These are phyloP conservation scores for Agapornis canus DNA, from an alignment of 2,797 vertebrate genomes.

Conservation along the genomic window DNA sequence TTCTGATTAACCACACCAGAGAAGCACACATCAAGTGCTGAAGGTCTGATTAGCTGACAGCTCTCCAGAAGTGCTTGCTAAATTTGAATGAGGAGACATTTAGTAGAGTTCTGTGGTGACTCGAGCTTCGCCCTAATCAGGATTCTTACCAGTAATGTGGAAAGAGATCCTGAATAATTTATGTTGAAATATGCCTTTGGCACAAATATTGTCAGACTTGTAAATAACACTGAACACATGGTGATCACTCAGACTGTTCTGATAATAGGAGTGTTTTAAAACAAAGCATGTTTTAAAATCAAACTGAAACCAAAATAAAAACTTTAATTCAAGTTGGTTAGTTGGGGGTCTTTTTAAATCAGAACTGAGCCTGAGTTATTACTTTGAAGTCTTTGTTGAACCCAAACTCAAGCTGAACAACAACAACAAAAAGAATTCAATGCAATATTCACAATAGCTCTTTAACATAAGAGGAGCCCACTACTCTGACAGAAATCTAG, in stretches of 20 bases:
- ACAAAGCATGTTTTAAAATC: not conserved
- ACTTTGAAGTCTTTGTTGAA: not conserved
- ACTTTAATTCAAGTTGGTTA: not conserved
- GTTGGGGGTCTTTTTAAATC: not conserved
- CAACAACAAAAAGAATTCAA: not conserved
- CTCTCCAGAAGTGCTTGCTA: not conserved
- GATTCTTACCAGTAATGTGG: not conserved
- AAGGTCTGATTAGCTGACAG: not conserved
- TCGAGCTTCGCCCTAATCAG: not conserved
- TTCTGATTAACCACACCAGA: not conserved
- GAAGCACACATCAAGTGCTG: not conserved
- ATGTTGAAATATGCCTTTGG: not conserved
- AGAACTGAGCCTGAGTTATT: not conserved
- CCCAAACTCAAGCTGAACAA: not conserved
- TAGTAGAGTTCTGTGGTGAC: not conserved
- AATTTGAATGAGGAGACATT: not conserved
- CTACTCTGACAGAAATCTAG: not conserved
- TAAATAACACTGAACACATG: not conserved
- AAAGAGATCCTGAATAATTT: not conserved
- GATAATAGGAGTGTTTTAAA: not conserved
- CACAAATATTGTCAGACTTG: not conserved
- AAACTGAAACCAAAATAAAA: not conserved
- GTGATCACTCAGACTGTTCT: not conserved
- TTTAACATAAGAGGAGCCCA: not conserved
- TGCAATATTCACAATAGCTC: not conserved